Base-by-base conservation (phyloP, 1,140 invertebrate genomes). In the Dendrolimus punctatus region DNA sequence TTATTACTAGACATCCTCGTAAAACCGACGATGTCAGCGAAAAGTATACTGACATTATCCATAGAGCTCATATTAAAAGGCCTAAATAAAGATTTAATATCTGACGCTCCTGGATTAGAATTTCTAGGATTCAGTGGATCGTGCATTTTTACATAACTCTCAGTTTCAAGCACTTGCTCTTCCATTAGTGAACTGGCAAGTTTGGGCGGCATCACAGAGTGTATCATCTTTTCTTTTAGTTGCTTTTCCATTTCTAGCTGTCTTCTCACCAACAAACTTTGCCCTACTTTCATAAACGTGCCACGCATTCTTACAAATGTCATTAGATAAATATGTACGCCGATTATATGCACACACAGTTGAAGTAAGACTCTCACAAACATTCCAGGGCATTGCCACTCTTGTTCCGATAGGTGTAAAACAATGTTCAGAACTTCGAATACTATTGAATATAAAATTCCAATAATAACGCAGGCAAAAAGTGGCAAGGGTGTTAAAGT, bases 1-100 rank as follows among this genome's bases (percentile, higher is more conserved):
- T 99, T 99, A 60, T 97, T 99, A 45, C 96, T 98, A 47, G 95
- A 96, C 97, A 99, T 99, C 72, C 93, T 94, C 0, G 98, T 99
- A 79, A 99, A 99, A 5, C 98, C 98, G 10, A 98, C 97, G 73
- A 99, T 99, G 79, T 99, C 98, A 39, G 97, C 97, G 80, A 99
- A 99, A n/a, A 99, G 80, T 68, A 99, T 99, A 78, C 96, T 98
- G 23, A 99, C 97, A 79, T 98, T 95, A 55, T 96, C 92, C 95
- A 98, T 98, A 41, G 93, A 93, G 76, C 95, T 94, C 96, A 99
- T 99, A 68, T 97, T 97, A 69, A 98, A 98, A 4, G 96, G 96
- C 51, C 96, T 89, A 74, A 98, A 98, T 9, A 96, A 85, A 2
- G 94, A 94, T 57, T 93, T 91, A 6, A 96, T 91, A 68, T 95